These are phyloP conservation scores for Pegoplata infirma DNA, from an alignment of 2,888 invertebrate genomes.

Conservation along the genomic window DNA sequence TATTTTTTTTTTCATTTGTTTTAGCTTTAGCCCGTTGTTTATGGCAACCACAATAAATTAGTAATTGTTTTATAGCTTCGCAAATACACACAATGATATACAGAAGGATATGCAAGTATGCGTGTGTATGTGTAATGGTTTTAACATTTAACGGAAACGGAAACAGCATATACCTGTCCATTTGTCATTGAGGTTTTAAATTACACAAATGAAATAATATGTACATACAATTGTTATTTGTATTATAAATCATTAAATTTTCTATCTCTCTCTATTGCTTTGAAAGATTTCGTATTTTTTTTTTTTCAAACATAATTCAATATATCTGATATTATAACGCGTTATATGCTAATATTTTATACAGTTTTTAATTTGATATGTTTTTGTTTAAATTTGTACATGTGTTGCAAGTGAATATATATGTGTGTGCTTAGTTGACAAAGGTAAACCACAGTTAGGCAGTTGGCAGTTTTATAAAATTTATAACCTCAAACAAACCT, in stretches of 20 bases:
- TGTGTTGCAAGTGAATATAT: background rate
- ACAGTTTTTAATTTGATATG: background rate
- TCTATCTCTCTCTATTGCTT: background rate
- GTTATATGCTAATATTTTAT: background rate
- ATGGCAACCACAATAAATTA: slow-evolving; percentile 50
- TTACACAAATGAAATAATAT: slow-evolving; percentile 31
- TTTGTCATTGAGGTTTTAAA: slow-evolving; percentile 60
- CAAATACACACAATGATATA: slow-evolving; percentile 5
- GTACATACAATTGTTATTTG: background rate
- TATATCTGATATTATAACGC: background rate
- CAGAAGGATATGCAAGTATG: background rate
- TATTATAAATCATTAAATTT: slow-evolving; percentile 35
- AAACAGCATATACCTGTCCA: slow-evolving; percentile 56
- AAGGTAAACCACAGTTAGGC: slow-evolving; percentile 29
- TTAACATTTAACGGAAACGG: slow-evolving; percentile 52
- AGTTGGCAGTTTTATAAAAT: slow-evolving; percentile 16
- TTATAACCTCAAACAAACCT: slow-evolving; percentile 16
- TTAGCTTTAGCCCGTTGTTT: slow-evolving; percentile 2
- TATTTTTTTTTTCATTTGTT: background rate
- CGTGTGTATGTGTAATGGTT: background rate
- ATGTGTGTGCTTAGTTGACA: slow-evolving; percentile 16
- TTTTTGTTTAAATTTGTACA: background rate
- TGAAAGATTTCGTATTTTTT: background rate
- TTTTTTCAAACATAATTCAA: background rate
- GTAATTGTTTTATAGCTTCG: slow-evolving; percentile 54